A percentile compares a stretch with the other conserved stretches of the same genome.
Conservation (phyloP, 1,140 invertebrate species). For the Vollenhovia emeryi region DNA sequence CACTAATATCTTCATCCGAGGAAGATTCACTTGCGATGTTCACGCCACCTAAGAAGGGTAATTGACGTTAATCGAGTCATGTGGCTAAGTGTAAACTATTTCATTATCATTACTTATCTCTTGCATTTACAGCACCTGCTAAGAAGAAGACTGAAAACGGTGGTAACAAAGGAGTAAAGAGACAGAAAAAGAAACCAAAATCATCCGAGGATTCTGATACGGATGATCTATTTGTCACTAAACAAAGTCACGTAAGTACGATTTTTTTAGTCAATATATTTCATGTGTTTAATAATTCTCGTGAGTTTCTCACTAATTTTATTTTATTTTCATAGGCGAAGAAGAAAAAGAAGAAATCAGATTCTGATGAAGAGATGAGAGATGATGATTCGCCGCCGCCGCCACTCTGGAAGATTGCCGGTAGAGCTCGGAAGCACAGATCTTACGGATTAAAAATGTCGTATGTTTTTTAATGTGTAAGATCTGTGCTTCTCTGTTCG, state of each 20-base stretch:
- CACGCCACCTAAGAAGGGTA: conserved; percentile 75
- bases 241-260: conserved; percentile 70
- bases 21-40: conserved; percentile 76
- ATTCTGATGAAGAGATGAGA: conserved; percentile 66
- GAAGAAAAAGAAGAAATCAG: conserved; percentile 75
- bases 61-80: background rate
- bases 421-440: conserved; percentile 76
- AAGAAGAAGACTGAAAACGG: conserved; percentile 82
- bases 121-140: conserved; percentile 60
- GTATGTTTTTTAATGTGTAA: too few species aligned
- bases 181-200: conserved; percentile 77
- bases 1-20: conserved; percentile 66
- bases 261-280: background rate
- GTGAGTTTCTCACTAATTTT: background rate
- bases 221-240: conserved; percentile 71
- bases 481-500: too few species aligned
- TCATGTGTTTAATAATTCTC: background rate
- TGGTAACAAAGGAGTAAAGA: conserved; percentile 74
- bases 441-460: conserved; percentile 77
- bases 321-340: conserved; percentile 68
- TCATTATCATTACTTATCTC: background rate
- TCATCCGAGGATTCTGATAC: conserved; percentile 75
- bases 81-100: background rate
- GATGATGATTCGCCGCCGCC: conserved; percentile 65
- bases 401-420: conserved; percentile 65